A percentile compares a stretch with the other conserved stretches of the same genome.
These are phyloP conservation scores for Psammodynastes pulverulentus DNA, from an alignment of 2,113 vertebrate species.

Conservation along the genomic window DNA sequence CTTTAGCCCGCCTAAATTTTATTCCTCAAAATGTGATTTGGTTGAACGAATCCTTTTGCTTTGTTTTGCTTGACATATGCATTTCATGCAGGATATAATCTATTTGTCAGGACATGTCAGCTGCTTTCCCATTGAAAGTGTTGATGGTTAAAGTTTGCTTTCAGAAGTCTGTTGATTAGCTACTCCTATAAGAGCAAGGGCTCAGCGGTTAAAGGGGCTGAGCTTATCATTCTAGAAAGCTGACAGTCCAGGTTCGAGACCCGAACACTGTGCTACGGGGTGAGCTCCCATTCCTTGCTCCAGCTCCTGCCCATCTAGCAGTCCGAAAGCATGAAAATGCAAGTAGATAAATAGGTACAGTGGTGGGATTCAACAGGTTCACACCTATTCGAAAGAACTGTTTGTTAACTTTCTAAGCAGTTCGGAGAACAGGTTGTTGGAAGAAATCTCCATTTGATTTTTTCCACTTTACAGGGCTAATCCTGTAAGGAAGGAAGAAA, in stretches of 20 bases:
- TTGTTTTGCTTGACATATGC: not conserved
- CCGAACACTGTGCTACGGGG: accelerated
- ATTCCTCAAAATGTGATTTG: not conserved
- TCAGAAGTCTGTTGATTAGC: not conserved
- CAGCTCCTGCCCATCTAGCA: not conserved
- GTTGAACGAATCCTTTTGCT: not conserved
- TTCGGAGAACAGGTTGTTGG: too few species aligned
- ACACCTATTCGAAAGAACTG: too few species aligned
- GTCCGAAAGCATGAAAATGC: not conserved
- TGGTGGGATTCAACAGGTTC: too few species aligned
- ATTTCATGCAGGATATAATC: not conserved
- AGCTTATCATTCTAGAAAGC: not conserved
- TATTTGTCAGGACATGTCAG: not conserved
- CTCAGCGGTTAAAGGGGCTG: not conserved
- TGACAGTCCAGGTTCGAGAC: not conserved
- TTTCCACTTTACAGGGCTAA: too few species aligned
- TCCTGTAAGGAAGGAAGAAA: too few species aligned
- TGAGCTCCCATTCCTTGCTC: not conserved
- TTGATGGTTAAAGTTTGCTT: not conserved
- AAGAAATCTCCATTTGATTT: too few species aligned
- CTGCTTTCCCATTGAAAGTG: not conserved
- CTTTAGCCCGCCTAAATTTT: not conserved
- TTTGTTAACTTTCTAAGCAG: too few species aligned
- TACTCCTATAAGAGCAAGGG: not conserved
- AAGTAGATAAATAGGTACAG: too few species aligned